Base-by-base conservation (phyloP, 1,140 invertebrate genomes). In the Zaprionus ornatus region DNA sequence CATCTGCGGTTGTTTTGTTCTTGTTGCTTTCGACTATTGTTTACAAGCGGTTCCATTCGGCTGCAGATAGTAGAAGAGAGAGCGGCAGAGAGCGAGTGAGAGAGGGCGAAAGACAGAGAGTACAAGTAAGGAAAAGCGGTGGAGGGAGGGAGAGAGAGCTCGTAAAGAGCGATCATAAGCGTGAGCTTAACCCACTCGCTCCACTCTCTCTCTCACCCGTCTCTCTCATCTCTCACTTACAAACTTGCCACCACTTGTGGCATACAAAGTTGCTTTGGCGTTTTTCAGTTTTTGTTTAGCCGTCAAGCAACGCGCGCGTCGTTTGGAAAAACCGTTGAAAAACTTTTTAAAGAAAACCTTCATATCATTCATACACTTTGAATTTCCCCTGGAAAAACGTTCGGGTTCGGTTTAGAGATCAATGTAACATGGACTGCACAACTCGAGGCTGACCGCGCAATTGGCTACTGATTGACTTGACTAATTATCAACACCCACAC, bases 1-100 rank as follows among this genome's bases (percentile, higher is more conserved):
- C 40, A 50, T 25, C 50, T 57, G 40, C 57, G 52, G 27, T 57
- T 57, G 32, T 66, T 45, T 66, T 66, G 63, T 62, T 61, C 52
- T 61, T 55, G 40, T n/a, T 59, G 70, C 37, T 19, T 45, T 76
- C 29, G 17, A 42, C 74, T 78, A 66, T 81, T 79, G 80, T 83
- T 76, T 79, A 65, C 77, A 75, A 79, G 62, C 68, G 72, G 81
- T 83, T 83, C 81, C 81, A 79, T 70, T 57, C 75, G 76, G 62
- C 54, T 83, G 68, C 67, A 71, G 67, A 35, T 40, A 62, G 70
- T 57, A 59, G 35, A 21, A 37, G 13, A 66, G 63, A 74, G 57
- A n/a, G n/a, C n/a, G n/a, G n/a, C n/a, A n/a, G n/a, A 25, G 21
- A 32, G 61, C 37, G 32, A 29, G 62, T n/a, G 32, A 65, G 29